Base-by-base conservation (phyloP, 2,888 invertebrate genomes). In the Andrena marginata region DNA sequence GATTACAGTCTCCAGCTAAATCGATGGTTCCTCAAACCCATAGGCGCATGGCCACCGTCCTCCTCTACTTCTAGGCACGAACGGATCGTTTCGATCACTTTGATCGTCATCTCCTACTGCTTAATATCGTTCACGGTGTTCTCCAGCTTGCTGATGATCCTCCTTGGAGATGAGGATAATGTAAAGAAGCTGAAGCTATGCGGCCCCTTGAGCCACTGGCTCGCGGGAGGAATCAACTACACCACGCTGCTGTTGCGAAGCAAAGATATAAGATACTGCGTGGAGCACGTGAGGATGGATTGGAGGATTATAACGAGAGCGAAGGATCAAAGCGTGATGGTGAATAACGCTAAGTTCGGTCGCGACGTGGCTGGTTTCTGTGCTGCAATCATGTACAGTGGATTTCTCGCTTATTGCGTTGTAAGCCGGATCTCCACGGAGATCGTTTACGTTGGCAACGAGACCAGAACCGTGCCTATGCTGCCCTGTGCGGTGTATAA, bases 181-280 rank as follows among this genome's bases (percentile, higher is more conserved):
- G 16, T 7, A 0, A 6, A 2, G 33, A 80, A 73, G 5, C 33
- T 92, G 8, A 87, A 79, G 26, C 74, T 77, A 60, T 33, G 86
- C 16, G 92, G 91, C 2, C 92, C 92, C 0, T n/a, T 90, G n/a
- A 85, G 85, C n/a, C 90, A 89, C 42, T 87, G 88, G 63, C 10
- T 89, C 0, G 87, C 90, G 82, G 87, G 87, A 0, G 75, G 91
- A 0, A 59, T 81, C 5, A 91, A 92, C 79, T 92, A 90, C 65
- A 77, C 62, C n/a, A 83, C 77, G 29, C 72, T 92, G 13, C 49
- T 90, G 1, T 16, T 71, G 3, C 87, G 82, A 16, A 49, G 82
- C 13, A 49, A 82, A 0, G 73, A 88, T 1, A 88, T 92, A 64
- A 80, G 69, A 5, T 4, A 35, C 0, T 92, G 92, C 70, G 64